Conservation (phyloP, 2,888 invertebrate genomes). For the Drosophila ezoana region DNA sequence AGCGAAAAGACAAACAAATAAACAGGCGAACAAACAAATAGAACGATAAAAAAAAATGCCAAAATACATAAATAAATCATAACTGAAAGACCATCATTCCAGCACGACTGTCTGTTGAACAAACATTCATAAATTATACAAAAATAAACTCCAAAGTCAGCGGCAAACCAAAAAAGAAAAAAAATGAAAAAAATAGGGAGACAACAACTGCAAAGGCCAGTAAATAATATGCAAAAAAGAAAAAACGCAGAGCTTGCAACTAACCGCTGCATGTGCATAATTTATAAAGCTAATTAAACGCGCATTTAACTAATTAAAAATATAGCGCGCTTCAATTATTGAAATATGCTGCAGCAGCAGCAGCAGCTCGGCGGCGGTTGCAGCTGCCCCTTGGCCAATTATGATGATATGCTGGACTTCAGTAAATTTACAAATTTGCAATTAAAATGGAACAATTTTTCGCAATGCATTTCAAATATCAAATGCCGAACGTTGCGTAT, state of each 20-base stretch:
- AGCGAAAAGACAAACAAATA: constrained; percentile 62
- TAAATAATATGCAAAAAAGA: constrained; percentile 34
- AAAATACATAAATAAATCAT: constrained; percentile 73
- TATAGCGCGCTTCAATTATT: constrained; percentile 77
- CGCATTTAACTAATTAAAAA: constrained; percentile 80
- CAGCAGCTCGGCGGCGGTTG: constrained; percentile 1
- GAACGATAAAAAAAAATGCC: constrained; percentile 35
- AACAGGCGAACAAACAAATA: constrained; percentile 36
- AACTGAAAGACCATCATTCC: constrained; percentile 45
- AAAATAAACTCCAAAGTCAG: constrained; percentile 41
- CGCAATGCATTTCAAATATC: constrained; percentile 47
- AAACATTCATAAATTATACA: constrained; percentile 65
- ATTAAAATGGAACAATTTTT: constrained; percentile 57
- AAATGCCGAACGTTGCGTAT: constrained; percentile 60
- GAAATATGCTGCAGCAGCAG: constrained; percentile 67
- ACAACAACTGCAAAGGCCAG: constrained; percentile 29
- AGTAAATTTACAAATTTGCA: constrained; percentile 62
- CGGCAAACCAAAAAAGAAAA: constrained; percentile 7
- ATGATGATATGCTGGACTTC: constrained; percentile 47
- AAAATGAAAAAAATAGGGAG: constrained; percentile 13
- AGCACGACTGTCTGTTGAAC: constrained; percentile 37
- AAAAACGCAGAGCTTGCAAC: constrained; percentile 42
- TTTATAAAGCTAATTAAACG: constrained; percentile 81
- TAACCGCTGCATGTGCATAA: constrained; percentile 80
- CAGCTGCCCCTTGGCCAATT: constrained; percentile 51